Evolutionary conservation across 2,888 invertebrate species (phyloP).

Genomic region (Morpho deidamia): DNA sequence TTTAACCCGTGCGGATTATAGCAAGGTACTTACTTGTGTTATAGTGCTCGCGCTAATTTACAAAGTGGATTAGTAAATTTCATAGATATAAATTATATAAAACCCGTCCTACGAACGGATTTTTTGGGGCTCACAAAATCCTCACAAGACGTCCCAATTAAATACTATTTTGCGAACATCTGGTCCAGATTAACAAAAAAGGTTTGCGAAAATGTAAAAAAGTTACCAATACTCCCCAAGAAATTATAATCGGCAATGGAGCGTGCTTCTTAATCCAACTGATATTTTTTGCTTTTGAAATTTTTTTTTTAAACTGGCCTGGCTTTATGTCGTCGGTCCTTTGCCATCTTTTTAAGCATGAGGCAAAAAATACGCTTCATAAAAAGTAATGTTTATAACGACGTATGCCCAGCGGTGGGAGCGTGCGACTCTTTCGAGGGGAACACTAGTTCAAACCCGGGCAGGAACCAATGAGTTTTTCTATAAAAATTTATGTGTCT

Average conservation of each 20-base stretch:
- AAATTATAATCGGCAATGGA: constrained; percentile 70
- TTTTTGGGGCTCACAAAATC: constrained; percentile 31
- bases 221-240: constrained; percentile 41
- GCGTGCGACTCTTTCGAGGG: no score
- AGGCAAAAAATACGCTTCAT: constrained; percentile 18
- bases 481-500: no score
- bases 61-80: background rate
- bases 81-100: background rate
- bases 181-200: constrained; percentile 43
- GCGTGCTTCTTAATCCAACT: constrained; percentile 62
- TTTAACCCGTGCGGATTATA: no score
- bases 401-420: no score
- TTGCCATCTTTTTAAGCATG: constrained; percentile 39
- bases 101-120: constrained; percentile 15
- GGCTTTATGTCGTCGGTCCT: constrained; percentile 43
- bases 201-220: constrained; percentile 35
- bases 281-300: constrained; percentile 35
- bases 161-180: constrained; percentile 59
- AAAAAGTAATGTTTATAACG: constrained; percentile 13
- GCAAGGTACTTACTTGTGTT: no score
- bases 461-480: no score
- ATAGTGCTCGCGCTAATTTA: no score
- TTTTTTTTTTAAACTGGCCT: constrained; percentile 24
- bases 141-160: constrained; percentile 52
- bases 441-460: no score